Conservation (phyloP, 1,140 invertebrate genomes). For the Xylocopa sonorina region DNA sequence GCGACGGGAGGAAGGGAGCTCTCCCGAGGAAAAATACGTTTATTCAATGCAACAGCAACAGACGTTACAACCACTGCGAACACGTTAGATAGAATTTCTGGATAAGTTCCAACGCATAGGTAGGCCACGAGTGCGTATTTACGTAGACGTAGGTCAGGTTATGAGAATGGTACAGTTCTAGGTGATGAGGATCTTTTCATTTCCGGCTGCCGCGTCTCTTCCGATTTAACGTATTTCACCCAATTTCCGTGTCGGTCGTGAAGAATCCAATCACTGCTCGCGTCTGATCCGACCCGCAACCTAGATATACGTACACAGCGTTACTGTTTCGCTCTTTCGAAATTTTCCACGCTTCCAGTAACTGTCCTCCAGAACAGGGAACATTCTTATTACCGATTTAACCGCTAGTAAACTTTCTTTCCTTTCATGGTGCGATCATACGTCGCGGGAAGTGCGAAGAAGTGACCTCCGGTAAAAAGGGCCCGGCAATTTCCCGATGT, state of each 20-base stretch:
- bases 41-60: background rate
- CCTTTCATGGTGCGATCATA: too few relatives aligned
- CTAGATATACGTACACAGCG: constrained; percentile 51
- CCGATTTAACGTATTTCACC: constrained; percentile 67
- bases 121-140: too few relatives aligned
- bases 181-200: constrained; percentile 63
- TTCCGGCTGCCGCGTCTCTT: constrained; percentile 55
- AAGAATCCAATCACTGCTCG: constrained; percentile 57
- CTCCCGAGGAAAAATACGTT: background rate
- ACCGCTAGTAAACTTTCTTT: too few relatives aligned
- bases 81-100: too few relatives aligned
- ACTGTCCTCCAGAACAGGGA: too few relatives aligned
- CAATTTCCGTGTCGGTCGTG: constrained; percentile 65
- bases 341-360: too few relatives aligned
- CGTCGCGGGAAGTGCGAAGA: too few relatives aligned
- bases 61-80: too few relatives aligned
- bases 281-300: constrained; percentile 19
- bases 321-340: constrained; percentile 26
- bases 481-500: constrained; percentile 61
- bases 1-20: background rate
- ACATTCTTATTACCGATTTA: too few relatives aligned
- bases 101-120: too few relatives aligned
- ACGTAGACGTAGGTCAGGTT: background rate
- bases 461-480: background rate
- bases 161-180: background rate